Base-by-base conservation (phyloP, 1,140 invertebrate species). In the Drosophila navojoa region DNA sequence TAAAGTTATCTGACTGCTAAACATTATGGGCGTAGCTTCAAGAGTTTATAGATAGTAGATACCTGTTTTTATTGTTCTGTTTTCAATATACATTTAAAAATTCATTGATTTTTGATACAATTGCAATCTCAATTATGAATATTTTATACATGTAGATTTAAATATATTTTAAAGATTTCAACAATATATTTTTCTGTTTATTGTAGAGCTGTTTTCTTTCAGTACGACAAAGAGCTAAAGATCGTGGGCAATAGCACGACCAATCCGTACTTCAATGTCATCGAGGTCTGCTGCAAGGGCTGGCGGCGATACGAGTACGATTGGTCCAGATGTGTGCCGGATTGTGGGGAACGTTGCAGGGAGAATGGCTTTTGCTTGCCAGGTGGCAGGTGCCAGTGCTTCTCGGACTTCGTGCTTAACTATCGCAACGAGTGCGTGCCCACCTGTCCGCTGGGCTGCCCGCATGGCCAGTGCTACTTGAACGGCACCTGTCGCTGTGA, bases 211-310 rank as follows among this genome's bases (percentile, higher is more conserved):
- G 77, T 91, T 3, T 90, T 91, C 59, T 91, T 90, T 47, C 82
- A 91, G 60, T 86, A 78, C 40, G 90, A 91, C 45, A 91, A 90
- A 54, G 84, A 91, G 42, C 75, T 90, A 0, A 77, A 74, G 42
- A 89, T 91, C 10, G 72, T 86, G 4, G 87, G 90, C 49, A 91
- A 91, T 45, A 90, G 90, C 57, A 66, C 68, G 22, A 62, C 47
- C 0, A 81, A 82, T 57, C 66, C 35, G 0, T 47, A 75, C 38
- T 90, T 81, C 27, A 91, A 91, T 68, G 60, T 84, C 4, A 94
- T 95, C 60, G 92, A 93, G 53, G 91, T 92, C 0, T 96, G 95
- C 76, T 96, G 95, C 77, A 78, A 91, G 4, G 94, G 94, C 7
- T 96, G 94, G 90, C 92, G 93, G 53, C 93, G 93, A 9, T 93